Evolutionary conservation across 2,113 vertebrate genomes (phyloP), one percentile per base, ranked within the genome.

Genomic region (Pimephales promelas): DNA sequence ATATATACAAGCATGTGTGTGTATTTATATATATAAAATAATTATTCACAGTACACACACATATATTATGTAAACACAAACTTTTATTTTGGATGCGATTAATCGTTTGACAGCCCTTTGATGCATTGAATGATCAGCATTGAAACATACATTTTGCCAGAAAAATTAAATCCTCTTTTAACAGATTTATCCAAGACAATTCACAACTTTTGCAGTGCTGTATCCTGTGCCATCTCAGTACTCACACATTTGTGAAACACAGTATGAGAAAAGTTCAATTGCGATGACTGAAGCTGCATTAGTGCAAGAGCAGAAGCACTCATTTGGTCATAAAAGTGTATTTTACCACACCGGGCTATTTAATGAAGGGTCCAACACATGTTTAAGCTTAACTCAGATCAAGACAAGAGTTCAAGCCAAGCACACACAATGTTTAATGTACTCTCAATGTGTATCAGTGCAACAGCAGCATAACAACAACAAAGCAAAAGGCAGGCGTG

Each of bases 291-390:
- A 43, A 61, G n/a, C 36, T 28, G 5, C 45, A 9, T 28, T 47
- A 62, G 11, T 10, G 22, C 5, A 40, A 45, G 11, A 26, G 56
- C 31, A 79, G 7, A 76, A n/a, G 52, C 73, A 56, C 40, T 79
- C 43, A 64, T 52, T 47, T 74, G n/a, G 26, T n/a, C 43, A 66
- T 79, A 66, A 79, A 64, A 66, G 43, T 49, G 10, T 5, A 49
- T 78, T 78, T 78, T 59, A 61, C 54, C 28, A 62, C 61, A 66
- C 61, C 16, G 78, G 9, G 40, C 34, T 45, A 22, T 64, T 59
- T 59, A 26, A 43, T 49, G 26, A 1, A 49, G 26, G 43, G 3
- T 22, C 26, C 31, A 62, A 47, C 70, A 64, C 31, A 76, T 76
- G 72, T 36, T 66, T 45, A 31, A 40, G 6, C 26, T 47, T 31